Evolutionary conservation across 2,888 invertebrate species (phyloP), one percentile per base, ranked within the genome.

Genomic region (Pterostichus madidus): DNA sequence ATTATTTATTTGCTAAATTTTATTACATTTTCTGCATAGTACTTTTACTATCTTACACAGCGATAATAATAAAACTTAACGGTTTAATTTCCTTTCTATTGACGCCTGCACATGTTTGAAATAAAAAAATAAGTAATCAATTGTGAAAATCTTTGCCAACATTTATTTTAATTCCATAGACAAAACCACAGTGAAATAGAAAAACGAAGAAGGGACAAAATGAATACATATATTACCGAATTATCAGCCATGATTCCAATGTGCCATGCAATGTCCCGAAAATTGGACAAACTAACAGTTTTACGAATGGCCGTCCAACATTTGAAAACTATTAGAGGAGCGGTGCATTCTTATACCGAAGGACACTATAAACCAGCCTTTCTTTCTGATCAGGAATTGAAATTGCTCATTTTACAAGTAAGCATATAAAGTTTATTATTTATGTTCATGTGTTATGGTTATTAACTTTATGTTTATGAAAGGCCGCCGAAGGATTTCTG

Each of bases 121-220:
- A 24, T 24, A 24, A 24, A 24, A 24, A 2, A 24, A 24, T 24
- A 24, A 2, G 24, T 2, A 24, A 24, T 24, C 3, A 24, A 24
- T 24, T 24, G 1, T 24, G 24, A 24, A 24, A 24, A 24, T 24
- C 3, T 2, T 49, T 49, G 1, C 5, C 5, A 49, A n/a, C 2
- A 5, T 11, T 52, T 15, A 7, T 52, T 52, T 52, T 5, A 39
- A 13, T 46, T 71, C n/a, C 44, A 2, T 89, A 97, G 97, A 87
- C 98, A 98, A 90, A 98, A 98, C 90, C 98, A 98, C 91, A 98
- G 98, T 89, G 98, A 98, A 91, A 98, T 98, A 84, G 98, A 98
- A 90, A 98, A 98, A 89, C 92, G 98, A 0, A 92, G 98, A 0
- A 93, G 98, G 39, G 98, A 98, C 89, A 98, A 98, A 91, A 98